phyloP scores from a whole-genome alignment of 1,140 invertebrate species.

The Muscidifurax raptorellus region DNA sequence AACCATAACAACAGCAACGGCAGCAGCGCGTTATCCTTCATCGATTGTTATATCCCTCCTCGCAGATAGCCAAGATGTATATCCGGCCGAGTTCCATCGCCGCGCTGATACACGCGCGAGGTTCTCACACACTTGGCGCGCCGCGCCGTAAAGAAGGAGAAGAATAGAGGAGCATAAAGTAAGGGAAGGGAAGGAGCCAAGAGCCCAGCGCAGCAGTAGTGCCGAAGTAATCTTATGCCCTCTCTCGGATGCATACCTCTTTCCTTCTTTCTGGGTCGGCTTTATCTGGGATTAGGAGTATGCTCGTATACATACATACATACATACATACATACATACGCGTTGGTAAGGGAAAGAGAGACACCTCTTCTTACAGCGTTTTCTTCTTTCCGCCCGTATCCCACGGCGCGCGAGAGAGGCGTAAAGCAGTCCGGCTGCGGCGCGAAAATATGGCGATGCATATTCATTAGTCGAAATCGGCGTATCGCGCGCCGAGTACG shows the following conservation, averaged over 20 bases:
- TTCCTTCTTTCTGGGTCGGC: constrained; percentile 18
- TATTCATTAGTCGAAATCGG: constrained; percentile 36
- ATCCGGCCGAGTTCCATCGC: constrained; percentile 14
- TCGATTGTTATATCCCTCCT: constrained; percentile 3
- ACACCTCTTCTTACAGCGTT: constrained; percentile 19
- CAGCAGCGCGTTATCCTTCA: constrained; percentile 3
- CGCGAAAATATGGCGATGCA: constrained; percentile 44
- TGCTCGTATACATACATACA: neutral
- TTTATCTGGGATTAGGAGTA: constrained; percentile 32
- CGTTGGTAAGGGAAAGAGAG: neutral
- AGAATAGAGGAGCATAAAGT: constrained; percentile 35
- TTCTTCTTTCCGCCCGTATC: neutral
- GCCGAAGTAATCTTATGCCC: constrained; percentile 36
- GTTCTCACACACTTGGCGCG: neutral
- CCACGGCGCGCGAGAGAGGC: too few relatives aligned
- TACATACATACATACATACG: too few relatives aligned
- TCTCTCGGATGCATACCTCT: constrained; percentile 10
- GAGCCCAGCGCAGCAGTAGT: neutral
- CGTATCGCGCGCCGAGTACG: neutral
- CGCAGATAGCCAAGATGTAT: constrained; percentile 2
- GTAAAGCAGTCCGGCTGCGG: constrained; percentile 1
- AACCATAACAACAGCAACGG: neutral
- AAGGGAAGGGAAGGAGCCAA: neutral
- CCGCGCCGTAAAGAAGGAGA: constrained; percentile 19
- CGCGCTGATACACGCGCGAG: neutral